A percentile compares a stretch with the other conserved stretches of the same genome.
Evolutionary conservation across 2,797 vertebrate species (phyloP).

Genomic region (Oryzias sinensis): DNA sequence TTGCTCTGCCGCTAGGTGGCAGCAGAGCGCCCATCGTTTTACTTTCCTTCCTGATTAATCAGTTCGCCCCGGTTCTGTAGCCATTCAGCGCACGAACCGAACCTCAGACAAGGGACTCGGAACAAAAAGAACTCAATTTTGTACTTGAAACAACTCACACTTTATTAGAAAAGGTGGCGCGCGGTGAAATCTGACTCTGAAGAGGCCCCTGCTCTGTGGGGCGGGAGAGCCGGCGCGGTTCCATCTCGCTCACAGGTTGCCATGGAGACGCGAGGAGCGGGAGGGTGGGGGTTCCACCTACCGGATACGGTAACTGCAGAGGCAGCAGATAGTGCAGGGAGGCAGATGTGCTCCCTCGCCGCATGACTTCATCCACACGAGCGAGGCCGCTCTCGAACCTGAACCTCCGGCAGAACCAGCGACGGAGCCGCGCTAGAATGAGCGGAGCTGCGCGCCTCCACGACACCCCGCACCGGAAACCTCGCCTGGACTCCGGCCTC

Average conservation of each 20-base stretch:
- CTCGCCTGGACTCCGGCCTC: slow-evolving; percentile 21
- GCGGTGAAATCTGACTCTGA: too few relatives aligned
- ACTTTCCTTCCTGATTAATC: too few relatives aligned
- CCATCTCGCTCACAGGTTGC: slow-evolving; percentile 35
- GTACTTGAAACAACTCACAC: too few relatives aligned
- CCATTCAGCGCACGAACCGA: too few relatives aligned
- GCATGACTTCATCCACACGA: slow-evolving; percentile 3
- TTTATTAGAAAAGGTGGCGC: too few relatives aligned
- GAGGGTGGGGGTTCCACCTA: slow-evolving; percentile 32
- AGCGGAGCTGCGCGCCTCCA: slow-evolving; percentile 2
- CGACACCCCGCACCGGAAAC: slow-evolving; percentile 31
- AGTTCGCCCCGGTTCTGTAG: too few relatives aligned
- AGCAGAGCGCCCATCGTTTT: too few relatives aligned
- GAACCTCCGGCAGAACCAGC: slow-evolving; percentile 4
- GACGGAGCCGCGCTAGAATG: slow-evolving; percentile 15
- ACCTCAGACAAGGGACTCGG: too few relatives aligned
- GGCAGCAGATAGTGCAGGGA: slow-evolving; percentile 49
- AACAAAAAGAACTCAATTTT: too few relatives aligned
- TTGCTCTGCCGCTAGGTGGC: too few relatives aligned
- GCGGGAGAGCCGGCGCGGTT: not conserved
- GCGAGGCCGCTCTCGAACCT: not conserved
- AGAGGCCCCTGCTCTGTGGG: too few relatives aligned
- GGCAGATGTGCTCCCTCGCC: slow-evolving; percentile 1
- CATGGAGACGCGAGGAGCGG: slow-evolving; percentile 44
- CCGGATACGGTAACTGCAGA: slow-evolving; percentile 62